Evolutionary conservation across 1,140 invertebrate species (phyloP).

Genomic region (Drosophila lacertosa): DNA sequence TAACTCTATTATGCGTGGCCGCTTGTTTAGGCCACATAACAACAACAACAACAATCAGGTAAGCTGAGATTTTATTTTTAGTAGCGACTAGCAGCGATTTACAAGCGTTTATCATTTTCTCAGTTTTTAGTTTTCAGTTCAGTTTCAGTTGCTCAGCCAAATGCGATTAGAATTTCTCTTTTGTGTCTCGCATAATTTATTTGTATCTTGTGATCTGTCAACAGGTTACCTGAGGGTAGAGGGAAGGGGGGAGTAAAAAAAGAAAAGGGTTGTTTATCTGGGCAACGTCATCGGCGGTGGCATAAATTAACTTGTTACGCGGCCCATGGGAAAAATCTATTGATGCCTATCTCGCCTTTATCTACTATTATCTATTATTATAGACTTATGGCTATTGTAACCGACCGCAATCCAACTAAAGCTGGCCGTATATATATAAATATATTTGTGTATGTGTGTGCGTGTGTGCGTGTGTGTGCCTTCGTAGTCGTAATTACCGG

Average conservation of each 20-base stretch:
- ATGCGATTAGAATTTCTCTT: constrained; percentile 40
- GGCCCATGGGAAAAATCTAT: constrained; percentile 57
- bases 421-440: background rate
- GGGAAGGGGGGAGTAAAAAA: no score
- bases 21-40: background rate
- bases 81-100: constrained; percentile 74
- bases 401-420: constrained; percentile 52
- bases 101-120: constrained; percentile 70
- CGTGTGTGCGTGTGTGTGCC: constrained; percentile 4
- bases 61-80: constrained; percentile 47
- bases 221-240: constrained; percentile 51
- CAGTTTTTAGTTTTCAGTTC: background rate
- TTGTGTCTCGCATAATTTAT: constrained; percentile 38
- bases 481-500: constrained; percentile 68
- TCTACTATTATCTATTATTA: constrained; percentile 21
- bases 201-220: constrained; percentile 31
- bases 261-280: constrained; percentile 60
- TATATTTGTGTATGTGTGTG: background rate
- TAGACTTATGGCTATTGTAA: constrained; percentile 13
- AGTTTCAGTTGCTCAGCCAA: constrained; percentile 33
- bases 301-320: constrained; percentile 81
- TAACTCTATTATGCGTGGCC: constrained; percentile 72
- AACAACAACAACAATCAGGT: constrained; percentile 11
- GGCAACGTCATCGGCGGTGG: constrained; percentile 35
- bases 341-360: constrained; percentile 39